Percentiles rank a stretch among this genome's conserved stretches.
These are phyloP conservation scores for Thera obeliscata DNA, from an alignment of 2,888 invertebrate genomes.

Conservation along the genomic window DNA sequence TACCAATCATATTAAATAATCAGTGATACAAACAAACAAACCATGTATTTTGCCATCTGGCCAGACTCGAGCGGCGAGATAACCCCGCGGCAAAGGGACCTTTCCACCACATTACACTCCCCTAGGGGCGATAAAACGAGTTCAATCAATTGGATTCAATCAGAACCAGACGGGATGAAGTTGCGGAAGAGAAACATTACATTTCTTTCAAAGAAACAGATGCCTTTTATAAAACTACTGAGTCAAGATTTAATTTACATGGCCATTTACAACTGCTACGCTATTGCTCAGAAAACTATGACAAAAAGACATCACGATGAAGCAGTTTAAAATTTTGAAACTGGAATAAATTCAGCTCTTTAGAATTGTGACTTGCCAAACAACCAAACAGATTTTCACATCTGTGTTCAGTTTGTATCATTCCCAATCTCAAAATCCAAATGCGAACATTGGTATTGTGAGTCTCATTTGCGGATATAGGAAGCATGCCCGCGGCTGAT, in stretches of 20 bases:
- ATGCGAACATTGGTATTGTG: slow-evolving; percentile 20
- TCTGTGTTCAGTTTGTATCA: slow-evolving; percentile 7
- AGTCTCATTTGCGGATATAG: slow-evolving; percentile 42
- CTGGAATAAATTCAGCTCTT: no score
- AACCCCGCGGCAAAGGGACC: slow-evolving; percentile 1
- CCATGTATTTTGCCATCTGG: background rate
- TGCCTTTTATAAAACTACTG: background rate
- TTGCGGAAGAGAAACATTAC: slow-evolving; percentile 1
- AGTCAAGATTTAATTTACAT: background rate
- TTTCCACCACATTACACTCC: slow-evolving; percentile 24
- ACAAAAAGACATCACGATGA: no score
- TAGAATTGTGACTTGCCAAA: no score
- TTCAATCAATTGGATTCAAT: slow-evolving; percentile 32
- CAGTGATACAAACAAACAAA: background rate
- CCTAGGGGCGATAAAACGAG: slow-evolving; percentile 3
- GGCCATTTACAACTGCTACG: no score
- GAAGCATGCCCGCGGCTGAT: slow-evolving; percentile 52
- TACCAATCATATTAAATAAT: background rate
- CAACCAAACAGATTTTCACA: background rate
- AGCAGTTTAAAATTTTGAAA: no score
- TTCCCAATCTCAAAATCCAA: slow-evolving; percentile 8
- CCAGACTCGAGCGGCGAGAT: slow-evolving; percentile 13
- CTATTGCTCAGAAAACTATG: no score
- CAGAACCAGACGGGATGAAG: slow-evolving; percentile 16
- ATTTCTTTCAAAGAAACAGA: background rate